Evolutionary conservation across 1,140 invertebrate genomes (phyloP).

Genomic region (Probaryconus sp.): DNA sequence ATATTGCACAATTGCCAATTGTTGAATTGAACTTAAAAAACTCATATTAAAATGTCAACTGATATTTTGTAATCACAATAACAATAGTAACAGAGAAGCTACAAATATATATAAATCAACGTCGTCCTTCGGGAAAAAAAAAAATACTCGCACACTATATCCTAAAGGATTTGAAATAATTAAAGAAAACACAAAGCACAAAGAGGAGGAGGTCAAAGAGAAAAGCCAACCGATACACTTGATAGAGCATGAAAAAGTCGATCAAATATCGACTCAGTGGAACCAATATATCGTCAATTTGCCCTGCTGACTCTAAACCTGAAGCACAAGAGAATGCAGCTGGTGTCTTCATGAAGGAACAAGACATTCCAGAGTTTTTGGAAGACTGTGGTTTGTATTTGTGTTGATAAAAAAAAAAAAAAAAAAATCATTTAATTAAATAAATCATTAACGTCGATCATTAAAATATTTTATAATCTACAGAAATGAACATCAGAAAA

Average conservation of each 20-base stretch:
- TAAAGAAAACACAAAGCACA: constrained; percentile 2
- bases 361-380: constrained; percentile 75
- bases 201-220: constrained; percentile 1
- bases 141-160: constrained; percentile 26
- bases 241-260: constrained; percentile 73
- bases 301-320: constrained; percentile 67
- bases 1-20: constrained; percentile 25
- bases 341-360: constrained; percentile 75
- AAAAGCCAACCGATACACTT: constrained; percentile 11
- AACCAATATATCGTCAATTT: constrained; percentile 72
- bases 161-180: constrained; percentile 7
- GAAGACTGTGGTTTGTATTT: constrained; percentile 72
- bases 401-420: too few relatives aligned
- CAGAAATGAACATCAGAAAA: too few relatives aligned
- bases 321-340: constrained; percentile 64
- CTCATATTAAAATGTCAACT: constrained; percentile 12
- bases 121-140: background rate
- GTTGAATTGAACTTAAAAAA: background rate
- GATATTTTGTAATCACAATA: constrained; percentile 13
- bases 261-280: constrained; percentile 71
- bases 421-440: too few relatives aligned
- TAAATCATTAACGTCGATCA: too few relatives aligned
- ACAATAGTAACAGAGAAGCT: too few relatives aligned
- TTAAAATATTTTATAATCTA: too few relatives aligned
- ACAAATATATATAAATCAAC: background rate